Evolutionary conservation across 2,888 invertebrate genomes (phyloP), one percentile per base, ranked within the genome.

Genomic region (Criorhina ranunculi): DNA sequence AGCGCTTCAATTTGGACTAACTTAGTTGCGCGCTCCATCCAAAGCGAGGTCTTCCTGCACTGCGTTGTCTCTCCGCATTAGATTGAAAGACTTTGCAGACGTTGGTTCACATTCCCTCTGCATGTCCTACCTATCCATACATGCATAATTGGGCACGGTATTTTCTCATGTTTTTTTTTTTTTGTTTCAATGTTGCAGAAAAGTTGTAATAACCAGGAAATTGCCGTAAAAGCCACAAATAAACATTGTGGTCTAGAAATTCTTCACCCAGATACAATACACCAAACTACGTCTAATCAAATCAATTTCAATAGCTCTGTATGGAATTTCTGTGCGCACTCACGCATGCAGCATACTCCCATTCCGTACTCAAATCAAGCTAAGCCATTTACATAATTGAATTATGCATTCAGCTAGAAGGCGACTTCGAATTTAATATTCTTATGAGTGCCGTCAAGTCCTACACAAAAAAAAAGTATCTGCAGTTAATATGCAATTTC

Each of bases 401-500:
- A 76, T 67, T 67, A 76, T 76, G 67, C 76, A 76, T 76, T 76
- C 67, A 24, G 19, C 49, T 33, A 31, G 31, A 44, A 59, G 67
- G 67, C 57, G 70, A 15, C 42, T 57, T 55, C 59, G 40, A 44
- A 60, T 46, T 67, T 46, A 59, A 66, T 46, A 66, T 66, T 75
- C 66, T 19, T 57, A 44, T 62, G 66, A 66, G 75, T 57, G 49
- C 46, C 31, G 66, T 59, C 44, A 55, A 35, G 42, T 53, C 55
- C 42, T 62, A 62, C 51, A 33, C 29, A 7, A 33, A 44, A 42
- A 42, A 19, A 53, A 12, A 31, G 33, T 55, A 55, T 55, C 59
- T 42, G 42, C 59, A 59, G 12, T 40, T 12, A 59, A 53, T 67
- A 53, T 67, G 40, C 67, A 67, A 53, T 67, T 53, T 53, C 53